Evolutionary conservation across 35 echinoderm and acorn worm species (phyloP), one percentile per base, ranked within the genome.

Genomic region (Patiria miniata): DNA sequence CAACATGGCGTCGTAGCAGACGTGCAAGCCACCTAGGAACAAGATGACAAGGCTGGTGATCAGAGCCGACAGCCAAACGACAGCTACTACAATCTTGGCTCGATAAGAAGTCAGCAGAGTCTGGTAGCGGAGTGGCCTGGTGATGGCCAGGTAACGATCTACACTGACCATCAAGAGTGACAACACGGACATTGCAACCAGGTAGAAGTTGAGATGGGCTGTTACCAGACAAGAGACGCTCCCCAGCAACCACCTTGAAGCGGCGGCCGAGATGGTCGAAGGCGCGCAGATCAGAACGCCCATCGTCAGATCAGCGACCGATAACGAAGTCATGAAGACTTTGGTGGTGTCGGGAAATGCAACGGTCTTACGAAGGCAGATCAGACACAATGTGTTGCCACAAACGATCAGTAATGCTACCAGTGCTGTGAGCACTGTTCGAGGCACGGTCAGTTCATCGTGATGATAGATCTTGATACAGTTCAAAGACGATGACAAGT

Each of bases 1-100:
- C 65, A 73, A 73, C 65, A 73, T 73, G 65, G 65, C 65, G 65
- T 73, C 65, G 26, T 32, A 73, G 65, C 65, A 73, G 14, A 73
- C 65, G 19, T 73, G 23, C 23, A 73, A 32, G 26, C 65, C 65
- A 34, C 18, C 3, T 23, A 14, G 23, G 65, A 73, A 28, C 26
- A 73, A 15, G 65, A 73, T 34, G 34, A 73, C 26, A 10, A 73
- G 65, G 26, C 65, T 73, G 65, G 29, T 32, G 12, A 36, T 34
- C 19, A 73, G 65, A 9, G 65, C 26, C 29, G 26, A 12, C 6
- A 23, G 26, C 65, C 65, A 73, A 22, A 34, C 7, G 23, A 30
- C 65, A 26, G 29, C 65, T 14, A 73, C 65, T 2, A 73, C 21
- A 73, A 10, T 36, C 8, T 2, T 34, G 29, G 65, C 34, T 26